Evolutionary conservation across 2,113 vertebrate species (phyloP).

Genomic region (Mellivora capensis): DNA sequence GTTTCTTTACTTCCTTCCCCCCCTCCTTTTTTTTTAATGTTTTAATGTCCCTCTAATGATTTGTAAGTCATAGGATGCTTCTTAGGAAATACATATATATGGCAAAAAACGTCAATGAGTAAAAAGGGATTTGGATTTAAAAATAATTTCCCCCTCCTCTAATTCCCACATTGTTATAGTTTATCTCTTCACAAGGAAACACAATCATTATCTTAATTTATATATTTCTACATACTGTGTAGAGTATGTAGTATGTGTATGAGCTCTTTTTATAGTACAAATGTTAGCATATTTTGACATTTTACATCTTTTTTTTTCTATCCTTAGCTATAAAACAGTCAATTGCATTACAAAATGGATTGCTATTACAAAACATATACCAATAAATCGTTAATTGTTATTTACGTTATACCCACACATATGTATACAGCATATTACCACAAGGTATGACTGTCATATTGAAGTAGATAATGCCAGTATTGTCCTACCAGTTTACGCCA

Average conservation of each 20-base stretch:
- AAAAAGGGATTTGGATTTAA: not conserved
- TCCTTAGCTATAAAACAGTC: not conserved
- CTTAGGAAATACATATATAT: not conserved
- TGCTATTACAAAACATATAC: not conserved
- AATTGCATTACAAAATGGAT: not conserved
- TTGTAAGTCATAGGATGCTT: not conserved
- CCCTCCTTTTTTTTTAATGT: not conserved
- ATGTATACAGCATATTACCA: not conserved
- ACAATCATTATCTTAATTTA: not conserved
- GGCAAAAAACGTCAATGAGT: not conserved
- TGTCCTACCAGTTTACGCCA: not conserved
- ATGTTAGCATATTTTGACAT: not conserved
- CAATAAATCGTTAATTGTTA: not conserved
- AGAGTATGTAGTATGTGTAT: too few relatives aligned
- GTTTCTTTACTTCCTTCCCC: not conserved
- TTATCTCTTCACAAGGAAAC: not conserved
- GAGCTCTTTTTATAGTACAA: not conserved
- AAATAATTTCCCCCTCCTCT: not conserved
- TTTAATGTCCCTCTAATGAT: slow-evolving; percentile 4
- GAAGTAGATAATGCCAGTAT: not conserved
- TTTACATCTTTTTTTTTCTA: not conserved
- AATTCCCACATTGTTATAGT: not conserved
- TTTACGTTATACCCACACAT: not conserved
- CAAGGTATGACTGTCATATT: not conserved
- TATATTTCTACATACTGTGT: not conserved